Evolutionary conservation across 2,888 invertebrate species (phyloP), one percentile per base, ranked within the genome.

Genomic region (Lochmaea crataegi): DNA sequence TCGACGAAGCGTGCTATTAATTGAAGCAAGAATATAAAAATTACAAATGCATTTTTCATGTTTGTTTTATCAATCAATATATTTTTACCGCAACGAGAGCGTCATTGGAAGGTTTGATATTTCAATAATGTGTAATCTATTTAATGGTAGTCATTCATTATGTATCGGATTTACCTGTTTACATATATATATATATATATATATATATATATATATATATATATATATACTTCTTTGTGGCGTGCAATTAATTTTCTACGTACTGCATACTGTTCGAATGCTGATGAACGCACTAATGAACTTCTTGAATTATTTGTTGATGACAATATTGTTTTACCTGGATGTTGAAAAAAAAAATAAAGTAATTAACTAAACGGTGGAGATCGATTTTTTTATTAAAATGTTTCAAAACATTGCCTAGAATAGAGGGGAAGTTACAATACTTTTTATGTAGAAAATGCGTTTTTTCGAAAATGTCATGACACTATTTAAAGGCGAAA

Each of bases 21-120:
- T n/a, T n/a, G n/a, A n/a, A n/a, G 64, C 82, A 80, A 75, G 76
- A 79, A 80, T 78, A 80, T 78, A 81, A 81, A 81, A 82, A 82
- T 81, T 81, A 82, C 80, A 82, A 83, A 83, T 82, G 82, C 79
- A 82, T 82, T 82, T 82, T 83, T 81, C 80, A 76, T 80, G 75
- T 77, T 76, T 70, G 69, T 73, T 73, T 76, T 76, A 76, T 76
- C 76, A 63, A 73, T 61, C 72, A 71, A 74, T 71, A 68, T 72
- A 72, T 77, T 75, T 77, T 70, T 70, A 70, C 70, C 67, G 67
- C 75, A 75, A 75, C 73, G 73, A 63, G 41, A 16, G 72, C 70
- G 73, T 68, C 74, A 69, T 69, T 74, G 56, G 65, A 73, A 74
- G 73, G 72, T 74, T 75, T 77, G 76, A 79, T 79, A 76, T 77